These are phyloP conservation scores for Tachina grossa DNA, from an alignment of 2,888 invertebrate species.

Conservation along the genomic window DNA sequence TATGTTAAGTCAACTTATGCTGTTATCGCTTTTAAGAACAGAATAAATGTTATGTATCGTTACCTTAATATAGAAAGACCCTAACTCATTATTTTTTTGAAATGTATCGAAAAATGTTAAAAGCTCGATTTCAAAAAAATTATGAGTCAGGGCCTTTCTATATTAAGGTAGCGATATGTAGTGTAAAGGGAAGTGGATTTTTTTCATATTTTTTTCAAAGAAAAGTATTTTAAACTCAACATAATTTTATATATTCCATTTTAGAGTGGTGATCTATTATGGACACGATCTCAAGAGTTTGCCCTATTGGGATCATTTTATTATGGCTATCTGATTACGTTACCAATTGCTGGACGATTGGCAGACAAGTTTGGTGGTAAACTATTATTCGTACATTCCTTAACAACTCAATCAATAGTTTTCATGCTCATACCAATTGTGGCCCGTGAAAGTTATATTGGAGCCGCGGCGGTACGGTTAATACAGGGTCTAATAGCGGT, in stretches of 20 bases:
- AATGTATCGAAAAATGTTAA: too few relatives aligned
- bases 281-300: constrained; percentile 84
- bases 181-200: too few relatives aligned
- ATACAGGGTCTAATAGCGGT: constrained; percentile 84
- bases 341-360: constrained; percentile 82
- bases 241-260: background rate
- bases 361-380: constrained; percentile 83
- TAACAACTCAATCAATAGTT: constrained; percentile 79
- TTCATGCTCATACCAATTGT: constrained; percentile 83
- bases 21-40: too few relatives aligned
- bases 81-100: too few relatives aligned
- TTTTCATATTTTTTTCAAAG: too few relatives aligned
- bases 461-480: constrained; percentile 81
- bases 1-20: too few relatives aligned
- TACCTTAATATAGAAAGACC: too few relatives aligned
- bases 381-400: constrained; percentile 79
- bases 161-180: too few relatives aligned
- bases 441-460: constrained; percentile 80
- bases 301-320: constrained; percentile 84
- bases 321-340: constrained; percentile 83
- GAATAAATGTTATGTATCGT: too few relatives aligned
- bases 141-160: too few relatives aligned
- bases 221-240: too few relatives aligned
- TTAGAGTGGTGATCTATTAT: constrained; percentile 74
- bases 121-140: too few relatives aligned